Conservation (phyloP, 92 coral and sea anemone species). For the Siderastrea radians region DNA sequence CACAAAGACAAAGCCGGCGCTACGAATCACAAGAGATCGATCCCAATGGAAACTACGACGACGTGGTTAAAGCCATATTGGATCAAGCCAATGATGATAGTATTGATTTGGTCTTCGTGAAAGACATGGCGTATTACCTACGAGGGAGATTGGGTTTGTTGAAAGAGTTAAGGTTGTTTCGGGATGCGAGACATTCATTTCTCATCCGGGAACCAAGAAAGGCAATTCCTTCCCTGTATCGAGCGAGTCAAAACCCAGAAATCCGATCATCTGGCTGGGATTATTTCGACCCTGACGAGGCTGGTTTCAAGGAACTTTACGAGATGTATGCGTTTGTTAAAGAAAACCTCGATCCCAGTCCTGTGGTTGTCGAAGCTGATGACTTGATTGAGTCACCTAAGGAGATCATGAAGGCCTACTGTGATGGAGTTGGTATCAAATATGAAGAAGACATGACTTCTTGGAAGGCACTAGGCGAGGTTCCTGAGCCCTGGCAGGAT, state of each 20-base stretch:
- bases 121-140: slow-evolving; percentile 79
- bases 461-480: slow-evolving; percentile 66
- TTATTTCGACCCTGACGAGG: slow-evolving; percentile 77
- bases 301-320: slow-evolving; percentile 74
- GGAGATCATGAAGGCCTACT: slow-evolving; percentile 54
- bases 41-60: slow-evolving; percentile 21
- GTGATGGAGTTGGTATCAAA: slow-evolving; percentile 63
- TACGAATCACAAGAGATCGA: slow-evolving; percentile 2
- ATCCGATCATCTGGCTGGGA: slow-evolving; percentile 72
- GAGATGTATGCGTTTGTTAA: slow-evolving; percentile 71
- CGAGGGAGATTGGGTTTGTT: slow-evolving; percentile 56
- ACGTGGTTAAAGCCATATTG: slow-evolving; percentile 26
- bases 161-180: slow-evolving; percentile 45
- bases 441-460: slow-evolving; percentile 73
- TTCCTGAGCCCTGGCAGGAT: slow-evolving; percentile 35
- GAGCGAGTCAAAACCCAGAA: slow-evolving; percentile 58
- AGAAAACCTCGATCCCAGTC: slow-evolving; percentile 38
- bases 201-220: slow-evolving; percentile 75
- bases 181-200: slow-evolving; percentile 77
- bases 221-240: slow-evolving; percentile 70
- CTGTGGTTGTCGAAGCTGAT: slow-evolving; percentile 77
- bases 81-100: slow-evolving; percentile 60
- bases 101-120: slow-evolving; percentile 64
- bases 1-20: slow-evolving; percentile 18
- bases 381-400: slow-evolving; percentile 63